phyloP scores from a whole-genome alignment of 1,140 invertebrate species.

The Chironomus striatipennis region DNA sequence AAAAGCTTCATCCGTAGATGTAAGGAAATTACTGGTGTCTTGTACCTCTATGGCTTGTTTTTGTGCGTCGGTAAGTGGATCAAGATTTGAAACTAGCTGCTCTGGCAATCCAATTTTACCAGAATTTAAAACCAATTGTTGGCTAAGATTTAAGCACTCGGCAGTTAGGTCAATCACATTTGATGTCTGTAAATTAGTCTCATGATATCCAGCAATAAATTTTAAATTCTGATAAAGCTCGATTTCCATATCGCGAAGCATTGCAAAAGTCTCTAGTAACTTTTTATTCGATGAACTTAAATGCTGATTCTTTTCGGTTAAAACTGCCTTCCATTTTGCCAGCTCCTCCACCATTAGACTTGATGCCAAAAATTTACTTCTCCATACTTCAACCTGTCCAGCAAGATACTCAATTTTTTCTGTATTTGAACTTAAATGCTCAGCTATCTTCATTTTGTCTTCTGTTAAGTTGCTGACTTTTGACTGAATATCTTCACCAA shows the following conservation, averaged over 20 bases:
- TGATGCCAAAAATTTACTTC: constrained; percentile 83
- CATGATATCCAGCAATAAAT: constrained; percentile 35
- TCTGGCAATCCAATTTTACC: constrained; percentile 36
- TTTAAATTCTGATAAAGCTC: constrained; percentile 58
- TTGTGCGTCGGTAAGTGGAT: constrained; percentile 37
- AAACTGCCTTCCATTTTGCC: constrained; percentile 70
- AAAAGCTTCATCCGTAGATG: constrained; percentile 39
- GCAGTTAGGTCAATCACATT: constrained; percentile 42
- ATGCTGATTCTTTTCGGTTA: constrained; percentile 65
- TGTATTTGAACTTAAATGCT: constrained; percentile 35
- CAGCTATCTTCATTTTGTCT: constrained; percentile 82
- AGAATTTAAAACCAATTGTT: constrained; percentile 36
- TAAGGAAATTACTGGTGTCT: constrained; percentile 36
- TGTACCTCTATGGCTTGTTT: constrained; percentile 38
- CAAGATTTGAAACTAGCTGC: constrained; percentile 30
- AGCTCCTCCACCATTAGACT: constrained; percentile 86
- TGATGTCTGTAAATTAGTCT: constrained; percentile 36
- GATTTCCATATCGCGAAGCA: constrained; percentile 57
- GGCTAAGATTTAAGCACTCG: constrained; percentile 37
- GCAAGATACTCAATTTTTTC: constrained; percentile 88
- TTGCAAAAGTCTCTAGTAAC: constrained; percentile 62
- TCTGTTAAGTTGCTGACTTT: constrained; percentile 81
- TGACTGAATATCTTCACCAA: constrained; percentile 86
- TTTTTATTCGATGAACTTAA: constrained; percentile 64
- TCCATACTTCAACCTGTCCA: constrained; percentile 90